Percentiles rank a stretch among this genome's conserved stretches.
Evolutionary conservation across 2,113 vertebrate genomes (phyloP).

Genomic region (Ifrita kowaldi): DNA sequence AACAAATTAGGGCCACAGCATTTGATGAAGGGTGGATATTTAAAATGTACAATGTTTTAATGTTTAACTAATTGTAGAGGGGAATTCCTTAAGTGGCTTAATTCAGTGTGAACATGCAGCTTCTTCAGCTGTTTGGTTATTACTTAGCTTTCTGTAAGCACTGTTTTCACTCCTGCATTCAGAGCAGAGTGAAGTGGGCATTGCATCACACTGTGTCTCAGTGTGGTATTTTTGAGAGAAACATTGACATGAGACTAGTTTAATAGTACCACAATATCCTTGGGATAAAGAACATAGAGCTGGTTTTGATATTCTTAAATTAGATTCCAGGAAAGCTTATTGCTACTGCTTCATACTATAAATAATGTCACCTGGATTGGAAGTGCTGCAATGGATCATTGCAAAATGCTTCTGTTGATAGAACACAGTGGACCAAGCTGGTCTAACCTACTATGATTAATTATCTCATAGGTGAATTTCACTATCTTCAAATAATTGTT

Average conservation of each 20-base stretch:
- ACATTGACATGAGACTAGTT: neutral
- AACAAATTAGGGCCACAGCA: neutral
- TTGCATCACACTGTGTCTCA: neutral
- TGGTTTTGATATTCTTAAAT: conserved; percentile 5
- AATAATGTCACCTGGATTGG: neutral
- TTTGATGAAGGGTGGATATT: neutral
- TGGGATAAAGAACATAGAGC: neutral
- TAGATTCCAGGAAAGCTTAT: neutral
- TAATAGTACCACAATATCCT: neutral
- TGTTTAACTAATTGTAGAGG: neutral
- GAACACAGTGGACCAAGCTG: neutral
- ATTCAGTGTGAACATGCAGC: conserved; percentile 4
- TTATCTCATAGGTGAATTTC: neutral
- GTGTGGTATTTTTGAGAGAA: neutral
- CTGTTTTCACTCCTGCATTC: neutral
- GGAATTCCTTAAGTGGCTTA: conserved; percentile 15
- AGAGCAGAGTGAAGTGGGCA: neutral
- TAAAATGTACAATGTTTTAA: neutral
- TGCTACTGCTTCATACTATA: neutral
- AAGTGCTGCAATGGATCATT: neutral
- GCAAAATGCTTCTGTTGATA: conserved; percentile 23
- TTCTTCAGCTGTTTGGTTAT: neutral
- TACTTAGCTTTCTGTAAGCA: neutral
- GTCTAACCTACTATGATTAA: neutral
- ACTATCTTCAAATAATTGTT: neutral